These are phyloP conservation scores for Lontra canadensis DNA, from an alignment of 2,113 vertebrate genomes.

Conservation along the genomic window DNA sequence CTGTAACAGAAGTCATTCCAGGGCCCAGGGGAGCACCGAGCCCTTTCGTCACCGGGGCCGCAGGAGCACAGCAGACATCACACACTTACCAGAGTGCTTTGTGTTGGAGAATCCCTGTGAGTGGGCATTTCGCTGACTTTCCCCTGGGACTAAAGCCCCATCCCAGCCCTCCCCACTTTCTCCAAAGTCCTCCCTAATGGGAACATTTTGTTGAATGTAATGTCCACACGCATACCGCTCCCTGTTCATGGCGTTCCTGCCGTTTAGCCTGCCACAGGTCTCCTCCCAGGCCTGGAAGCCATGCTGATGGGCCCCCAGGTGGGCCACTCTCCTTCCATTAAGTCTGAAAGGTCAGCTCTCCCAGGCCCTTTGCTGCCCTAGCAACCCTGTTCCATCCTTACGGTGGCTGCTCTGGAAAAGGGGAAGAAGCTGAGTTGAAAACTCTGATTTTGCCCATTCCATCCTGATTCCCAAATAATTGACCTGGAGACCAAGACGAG, in stretches of 20 bases:
- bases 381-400: fast-evolving
- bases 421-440: neutral
- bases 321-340: neutral
- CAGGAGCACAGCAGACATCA: neutral
- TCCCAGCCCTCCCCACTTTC: neutral
- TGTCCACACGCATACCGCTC: neutral
- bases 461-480: neutral
- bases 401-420: neutral
- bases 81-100: neutral
- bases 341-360: neutral
- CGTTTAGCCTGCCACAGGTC: neutral
- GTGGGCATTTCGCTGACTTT: neutral
- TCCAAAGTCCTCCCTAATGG: neutral
- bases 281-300: neutral
- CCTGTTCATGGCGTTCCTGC: neutral
- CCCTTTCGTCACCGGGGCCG: neutral
- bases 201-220: neutral
- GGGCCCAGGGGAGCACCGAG: neutral
- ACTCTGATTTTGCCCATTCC: neutral
- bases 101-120: neutral
- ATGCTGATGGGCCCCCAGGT: fast-evolving
- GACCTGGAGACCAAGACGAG: neutral
- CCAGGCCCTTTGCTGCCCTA: neutral
- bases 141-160: neutral
- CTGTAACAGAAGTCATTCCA: neutral